Evolutionary conservation across 2,888 invertebrate species (phyloP).

Genomic region (Priocnemis perturbator): DNA sequence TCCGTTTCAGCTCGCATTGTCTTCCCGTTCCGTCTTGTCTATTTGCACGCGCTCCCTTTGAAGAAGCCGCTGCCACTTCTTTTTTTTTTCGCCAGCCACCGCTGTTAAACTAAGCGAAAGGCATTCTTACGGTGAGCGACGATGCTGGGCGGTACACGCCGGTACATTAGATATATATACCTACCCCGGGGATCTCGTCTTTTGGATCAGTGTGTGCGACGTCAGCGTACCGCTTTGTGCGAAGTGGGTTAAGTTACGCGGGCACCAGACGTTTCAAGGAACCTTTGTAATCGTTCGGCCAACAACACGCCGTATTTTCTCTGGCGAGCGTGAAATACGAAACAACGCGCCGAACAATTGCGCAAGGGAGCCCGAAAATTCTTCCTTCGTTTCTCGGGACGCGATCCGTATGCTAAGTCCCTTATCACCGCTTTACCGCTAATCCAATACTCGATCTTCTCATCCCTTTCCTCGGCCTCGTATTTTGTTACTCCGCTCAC

Average conservation of each 20-base stretch:
- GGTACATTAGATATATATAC: conserved; percentile 45
- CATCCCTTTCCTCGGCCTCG: too few species aligned
- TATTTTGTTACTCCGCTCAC: too few species aligned
- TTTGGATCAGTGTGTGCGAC: conserved; percentile 41
- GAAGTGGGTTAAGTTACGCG: conserved; percentile 63
- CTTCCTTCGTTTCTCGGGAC: too few species aligned
- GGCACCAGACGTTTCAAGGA: conserved; percentile 14
- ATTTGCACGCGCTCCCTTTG: conserved; percentile 60
- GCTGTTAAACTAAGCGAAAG: conserved; percentile 71
- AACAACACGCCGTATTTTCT: background rate
- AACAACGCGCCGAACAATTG: too few species aligned
- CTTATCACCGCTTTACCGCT: too few species aligned
- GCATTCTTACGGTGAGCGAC: conserved; percentile 51
- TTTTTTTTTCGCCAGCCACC: conserved; percentile 52
- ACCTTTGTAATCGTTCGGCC: background rate
- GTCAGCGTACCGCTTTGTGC: conserved; percentile 56
- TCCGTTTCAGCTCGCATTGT: conserved; percentile 69
- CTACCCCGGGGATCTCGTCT: conserved; percentile 35
- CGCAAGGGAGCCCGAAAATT: too few species aligned
- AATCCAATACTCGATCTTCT: too few species aligned
- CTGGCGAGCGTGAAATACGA: background rate
- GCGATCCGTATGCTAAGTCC: too few species aligned
- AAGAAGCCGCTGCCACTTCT: conserved; percentile 59
- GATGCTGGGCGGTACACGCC: conserved; percentile 29
- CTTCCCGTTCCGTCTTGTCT: conserved; percentile 56